Evolutionary conservation across 2,113 vertebrate genomes (phyloP).

Genomic region (Lophochroa leadbeateri): DNA sequence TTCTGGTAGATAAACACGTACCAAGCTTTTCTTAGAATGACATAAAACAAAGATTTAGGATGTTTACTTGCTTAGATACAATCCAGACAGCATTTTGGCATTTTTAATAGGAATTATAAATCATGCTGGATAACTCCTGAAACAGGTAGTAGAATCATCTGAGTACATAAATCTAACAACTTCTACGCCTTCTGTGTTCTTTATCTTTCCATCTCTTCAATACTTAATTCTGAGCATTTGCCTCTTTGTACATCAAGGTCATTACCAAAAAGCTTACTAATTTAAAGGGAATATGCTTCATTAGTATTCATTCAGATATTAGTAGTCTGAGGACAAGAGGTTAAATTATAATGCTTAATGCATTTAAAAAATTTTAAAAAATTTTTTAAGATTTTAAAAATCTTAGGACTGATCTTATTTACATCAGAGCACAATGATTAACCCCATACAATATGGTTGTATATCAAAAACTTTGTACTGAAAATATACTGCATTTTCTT

Average conservation of each 20-base stretch:
- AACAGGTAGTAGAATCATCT: neutral
- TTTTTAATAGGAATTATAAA: slow-evolving; percentile 27
- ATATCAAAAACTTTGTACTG: neutral
- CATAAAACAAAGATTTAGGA: neutral
- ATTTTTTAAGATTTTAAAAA: neutral
- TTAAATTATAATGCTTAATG: neutral
- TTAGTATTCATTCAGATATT: too few relatives aligned
- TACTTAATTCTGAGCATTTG: neutral
- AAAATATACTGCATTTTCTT: neutral
- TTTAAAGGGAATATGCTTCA: neutral
- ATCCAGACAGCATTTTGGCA: neutral
- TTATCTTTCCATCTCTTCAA: neutral
- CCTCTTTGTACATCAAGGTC: neutral
- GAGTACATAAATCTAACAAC: neutral
- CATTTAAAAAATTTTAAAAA: neutral
- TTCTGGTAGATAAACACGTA: neutral
- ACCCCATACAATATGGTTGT: fast-evolving
- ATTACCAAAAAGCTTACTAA: neutral
- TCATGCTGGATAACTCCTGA: neutral
- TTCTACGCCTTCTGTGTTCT: neutral
- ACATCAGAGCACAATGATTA: neutral
- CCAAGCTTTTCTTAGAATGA: neutral
- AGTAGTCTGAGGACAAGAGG: neutral
- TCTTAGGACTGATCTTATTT: neutral
- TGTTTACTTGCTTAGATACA: neutral